These are phyloP conservation scores for Enteromius viviparus DNA, from an alignment of 2,797 vertebrate species.

Conservation along the genomic window DNA sequence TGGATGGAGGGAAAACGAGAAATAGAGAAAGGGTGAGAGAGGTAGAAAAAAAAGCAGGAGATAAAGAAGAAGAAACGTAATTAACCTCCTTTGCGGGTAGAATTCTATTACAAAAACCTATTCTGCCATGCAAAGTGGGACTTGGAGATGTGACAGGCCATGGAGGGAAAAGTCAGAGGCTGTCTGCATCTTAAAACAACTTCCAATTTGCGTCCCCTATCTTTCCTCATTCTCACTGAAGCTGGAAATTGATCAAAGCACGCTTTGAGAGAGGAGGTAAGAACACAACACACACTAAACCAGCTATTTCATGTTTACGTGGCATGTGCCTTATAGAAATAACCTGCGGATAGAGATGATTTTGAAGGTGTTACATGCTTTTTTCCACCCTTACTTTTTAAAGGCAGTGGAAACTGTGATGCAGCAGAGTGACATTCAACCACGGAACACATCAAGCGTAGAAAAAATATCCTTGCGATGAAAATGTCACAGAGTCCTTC, in stretches of 20 bases:
- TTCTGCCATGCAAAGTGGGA: conserved; percentile 92
- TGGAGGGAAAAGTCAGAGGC: conserved; percentile 90
- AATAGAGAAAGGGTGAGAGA: not conserved
- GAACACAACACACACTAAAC: conserved; percentile 66
- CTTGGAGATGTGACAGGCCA: conserved; percentile 91
- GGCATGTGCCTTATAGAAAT: conserved; percentile 77
- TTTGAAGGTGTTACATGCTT: not conserved
- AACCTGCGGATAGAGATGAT: conserved; percentile 56
- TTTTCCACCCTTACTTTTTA: conserved; percentile 54
- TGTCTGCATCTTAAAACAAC: conserved; percentile 93
- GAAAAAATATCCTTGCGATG: conserved; percentile 40
- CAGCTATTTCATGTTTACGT: conserved; percentile 72
- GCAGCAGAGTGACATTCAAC: conserved; percentile 63
- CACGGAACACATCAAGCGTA: conserved; percentile 52
- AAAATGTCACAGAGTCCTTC: conserved; percentile 68
- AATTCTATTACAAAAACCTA: conserved; percentile 94
- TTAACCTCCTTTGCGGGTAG: conserved; percentile 91
- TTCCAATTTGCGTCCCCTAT: conserved; percentile 77
- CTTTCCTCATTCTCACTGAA: conserved; percentile 82
- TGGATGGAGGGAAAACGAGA: conserved; percentile 6
- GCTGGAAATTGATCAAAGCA: conserved; percentile 87
- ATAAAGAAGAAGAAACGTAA: conserved; percentile 79
- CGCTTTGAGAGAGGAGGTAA: conserved; percentile 69
- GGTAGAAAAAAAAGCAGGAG: not conserved
- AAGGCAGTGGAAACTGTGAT: conserved; percentile 47